Conservation (phyloP, 2,888 invertebrate species). For the Taphrorychus bicolor region DNA sequence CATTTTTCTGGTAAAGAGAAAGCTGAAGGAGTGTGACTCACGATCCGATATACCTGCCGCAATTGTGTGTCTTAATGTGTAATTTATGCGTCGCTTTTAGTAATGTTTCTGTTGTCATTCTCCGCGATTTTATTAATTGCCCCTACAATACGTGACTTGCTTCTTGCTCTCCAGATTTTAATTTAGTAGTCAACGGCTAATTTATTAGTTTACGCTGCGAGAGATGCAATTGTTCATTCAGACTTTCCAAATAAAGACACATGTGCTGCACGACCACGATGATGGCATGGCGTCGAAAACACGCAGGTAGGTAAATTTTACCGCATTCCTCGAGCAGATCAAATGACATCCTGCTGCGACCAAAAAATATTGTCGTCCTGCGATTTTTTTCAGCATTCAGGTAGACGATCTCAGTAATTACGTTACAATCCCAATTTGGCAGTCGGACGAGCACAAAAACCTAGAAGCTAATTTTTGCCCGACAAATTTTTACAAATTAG, state of each 20-base stretch:
- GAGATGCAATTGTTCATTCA: background rate
- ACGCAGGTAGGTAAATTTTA: constrained; percentile 30
- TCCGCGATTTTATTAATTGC: constrained; percentile 6
- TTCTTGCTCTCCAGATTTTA: background rate
- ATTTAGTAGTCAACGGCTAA: background rate
- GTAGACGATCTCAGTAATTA: constrained; percentile 34
- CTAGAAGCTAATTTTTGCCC: constrained; percentile 16
- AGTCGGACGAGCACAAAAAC: constrained; percentile 13
- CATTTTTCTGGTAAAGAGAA: constrained; percentile 36
- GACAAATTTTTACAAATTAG: constrained; percentile 10
- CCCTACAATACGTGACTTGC: background rate
- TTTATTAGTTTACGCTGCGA: background rate
- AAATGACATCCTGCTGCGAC: constrained; percentile 33
- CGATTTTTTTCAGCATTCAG: constrained; percentile 31
- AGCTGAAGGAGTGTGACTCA: constrained; percentile 38
- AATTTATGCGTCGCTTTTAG: constrained; percentile 17
- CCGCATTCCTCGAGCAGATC: constrained; percentile 33
- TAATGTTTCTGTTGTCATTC: constrained; percentile 6
- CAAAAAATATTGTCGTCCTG: constrained; percentile 28
- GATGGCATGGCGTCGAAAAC: constrained; percentile 11
- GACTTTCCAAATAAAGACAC: constrained; percentile 1
- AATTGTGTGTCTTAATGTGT: constrained; percentile 15
- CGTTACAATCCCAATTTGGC: constrained; percentile 26
- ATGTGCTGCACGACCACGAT: background rate
- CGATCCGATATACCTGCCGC: constrained; percentile 19